These are phyloP conservation scores for Ptychochromis oligacanthus DNA, from an alignment of 2,113 vertebrate species.

Conservation along the genomic window DNA sequence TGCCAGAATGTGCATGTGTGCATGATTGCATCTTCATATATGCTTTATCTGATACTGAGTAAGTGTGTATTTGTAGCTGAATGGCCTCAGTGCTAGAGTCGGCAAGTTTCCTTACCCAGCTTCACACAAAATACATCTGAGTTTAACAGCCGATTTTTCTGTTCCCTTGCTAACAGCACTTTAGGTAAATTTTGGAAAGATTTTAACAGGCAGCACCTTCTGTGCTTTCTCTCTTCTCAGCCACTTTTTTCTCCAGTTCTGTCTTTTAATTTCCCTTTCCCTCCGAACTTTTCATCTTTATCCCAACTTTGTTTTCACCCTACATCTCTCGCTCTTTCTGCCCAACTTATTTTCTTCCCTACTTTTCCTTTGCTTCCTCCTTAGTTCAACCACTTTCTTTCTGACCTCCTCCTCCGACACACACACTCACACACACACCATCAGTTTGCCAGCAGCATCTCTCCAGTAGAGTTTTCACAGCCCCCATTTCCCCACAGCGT, in stretches of 20 bases:
- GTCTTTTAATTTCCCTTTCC: conserved; percentile 23
- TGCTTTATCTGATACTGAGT: background rate
- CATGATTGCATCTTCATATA: background rate
- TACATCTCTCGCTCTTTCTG: background rate
- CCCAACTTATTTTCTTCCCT: background rate
- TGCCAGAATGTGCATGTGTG: background rate
- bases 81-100: conserved; percentile 45
- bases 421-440: conserved; percentile 29
- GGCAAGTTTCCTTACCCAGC: conserved; percentile 24
- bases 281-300: conserved; percentile 6
- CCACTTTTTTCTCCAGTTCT: conserved; percentile 11
- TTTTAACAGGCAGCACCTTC: conserved; percentile 63
- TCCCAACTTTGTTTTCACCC: conserved; percentile 11
- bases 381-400: background rate
- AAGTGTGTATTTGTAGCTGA: conserved; percentile 30
- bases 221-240: conserved; percentile 49
- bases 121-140: conserved; percentile 50
- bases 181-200: conserved; percentile 55
- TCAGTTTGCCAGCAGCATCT: conserved; percentile 60
- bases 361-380: conserved; percentile 1
- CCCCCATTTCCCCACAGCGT: conserved; percentile 59
- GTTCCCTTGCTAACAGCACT: conserved; percentile 41
- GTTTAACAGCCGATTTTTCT: conserved; percentile 61
- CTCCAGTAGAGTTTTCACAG: conserved; percentile 67
- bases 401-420: conserved; percentile 27